Evolutionary conservation across 92 coral and sea anemone genomes (phyloP).

Genomic region (Plumapathes pennacea): DNA sequence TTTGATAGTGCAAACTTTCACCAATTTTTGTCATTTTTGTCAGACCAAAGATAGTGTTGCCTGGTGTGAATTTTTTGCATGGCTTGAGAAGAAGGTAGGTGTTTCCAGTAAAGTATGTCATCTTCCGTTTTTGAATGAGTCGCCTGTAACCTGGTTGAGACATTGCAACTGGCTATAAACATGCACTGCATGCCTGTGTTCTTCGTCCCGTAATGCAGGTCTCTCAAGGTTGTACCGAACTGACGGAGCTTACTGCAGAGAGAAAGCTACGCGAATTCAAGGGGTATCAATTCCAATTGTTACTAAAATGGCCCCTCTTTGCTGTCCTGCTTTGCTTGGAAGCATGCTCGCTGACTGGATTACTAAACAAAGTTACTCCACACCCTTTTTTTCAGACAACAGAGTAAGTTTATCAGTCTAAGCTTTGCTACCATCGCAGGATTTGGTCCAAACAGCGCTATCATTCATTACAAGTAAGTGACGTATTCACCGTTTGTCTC

Average conservation of each 20-base stretch:
- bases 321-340: neutral
- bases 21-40: neutral
- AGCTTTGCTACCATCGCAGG: slow-evolving; percentile 95
- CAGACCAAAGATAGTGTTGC: slow-evolving; percentile 85
- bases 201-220: too few relatives aligned
- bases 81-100: slow-evolving; percentile 84
- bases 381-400: slow-evolving; percentile 47
- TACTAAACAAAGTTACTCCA: neutral
- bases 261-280: slow-evolving; percentile 64
- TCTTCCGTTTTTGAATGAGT: too few relatives aligned
- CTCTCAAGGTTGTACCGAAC: slow-evolving; percentile 33
- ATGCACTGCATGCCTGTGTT: too few relatives aligned
- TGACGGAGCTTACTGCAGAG: slow-evolving; percentile 83
- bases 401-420: slow-evolving; percentile 77
- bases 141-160: too few relatives aligned
- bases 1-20: too few relatives aligned
- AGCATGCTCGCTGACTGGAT: neutral
- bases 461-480: slow-evolving; percentile 95
- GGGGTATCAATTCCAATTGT: slow-evolving; percentile 32
- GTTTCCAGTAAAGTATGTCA: too few relatives aligned
- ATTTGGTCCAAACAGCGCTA: slow-evolving; percentile 91
- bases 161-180: too few relatives aligned
- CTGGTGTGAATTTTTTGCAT: slow-evolving; percentile 71
- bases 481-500: too few relatives aligned
- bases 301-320: neutral